Evolutionary conservation across 2,113 vertebrate genomes (phyloP).

Genomic region (Ceratotherium simum): DNA sequence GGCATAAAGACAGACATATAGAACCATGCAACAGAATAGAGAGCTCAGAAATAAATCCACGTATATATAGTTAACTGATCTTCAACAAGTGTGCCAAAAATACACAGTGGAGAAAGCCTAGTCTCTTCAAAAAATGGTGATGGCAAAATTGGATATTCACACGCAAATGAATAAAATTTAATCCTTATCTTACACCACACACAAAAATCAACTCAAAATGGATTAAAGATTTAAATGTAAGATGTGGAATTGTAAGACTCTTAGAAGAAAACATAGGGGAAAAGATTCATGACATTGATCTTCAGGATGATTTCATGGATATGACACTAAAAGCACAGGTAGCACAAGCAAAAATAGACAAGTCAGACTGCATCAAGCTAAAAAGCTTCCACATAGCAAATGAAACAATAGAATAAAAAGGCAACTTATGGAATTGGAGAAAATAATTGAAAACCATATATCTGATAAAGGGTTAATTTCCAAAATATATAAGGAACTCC

Average conservation of each 20-base stretch:
- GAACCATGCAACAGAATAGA: not conserved
- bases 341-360: not conserved
- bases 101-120: not conserved
- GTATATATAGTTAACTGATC: not conserved
- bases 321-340: not conserved
- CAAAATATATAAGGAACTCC: not conserved
- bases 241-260: not conserved
- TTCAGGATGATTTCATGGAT: not conserved
- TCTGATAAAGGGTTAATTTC: not conserved
- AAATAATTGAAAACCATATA: not conserved
- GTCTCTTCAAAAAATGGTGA: not conserved
- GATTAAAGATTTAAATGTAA: not conserved
- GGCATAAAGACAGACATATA: not conserved
- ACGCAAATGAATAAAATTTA: not conserved
- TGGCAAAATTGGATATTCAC: not conserved
- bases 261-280: not conserved
- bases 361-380: not conserved
- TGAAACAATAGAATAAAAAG: not conserved
- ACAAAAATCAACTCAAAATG: not conserved
- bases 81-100: not conserved
- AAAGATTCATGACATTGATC: not conserved
- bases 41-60: not conserved
- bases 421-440: not conserved
- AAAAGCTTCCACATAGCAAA: not conserved
- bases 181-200: not conserved